Evolutionary conservation across 2,113 vertebrate species (phyloP), one percentile per base, ranked within the genome.

Genomic region (Clarias macrocephalus): DNA sequence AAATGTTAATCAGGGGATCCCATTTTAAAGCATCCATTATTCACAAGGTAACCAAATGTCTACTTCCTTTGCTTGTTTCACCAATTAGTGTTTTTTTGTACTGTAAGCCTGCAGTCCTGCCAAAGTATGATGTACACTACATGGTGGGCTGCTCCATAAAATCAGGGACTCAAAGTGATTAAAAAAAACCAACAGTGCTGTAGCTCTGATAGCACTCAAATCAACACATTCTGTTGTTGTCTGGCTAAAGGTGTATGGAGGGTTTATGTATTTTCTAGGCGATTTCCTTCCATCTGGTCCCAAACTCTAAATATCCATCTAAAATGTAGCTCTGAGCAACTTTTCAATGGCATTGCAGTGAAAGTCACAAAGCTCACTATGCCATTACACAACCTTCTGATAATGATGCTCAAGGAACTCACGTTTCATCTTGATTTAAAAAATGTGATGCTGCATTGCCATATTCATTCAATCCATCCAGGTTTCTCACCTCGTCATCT

Each of bases 11-110:
- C 88, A 89, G 83, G 88, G 82, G 75, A 90, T 84, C 86, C 68
- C 88, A 86, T 86, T 52, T 88, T 63, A 76, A 66, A 88, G 48
- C 92, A 93, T 94, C 93, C 91, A 93, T 91, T 93, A 90, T 93
- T 93, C 93, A 94, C 91, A 92, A 87, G 86, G 75, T 83, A 91
- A 91, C 91, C 92, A 94, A 42, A 12, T 18, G 30, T 52, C 82
- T 88, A 87, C 90, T 83, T 89, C 83, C 10, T 66, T 81, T 52
- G 23, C 33, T 76, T 23, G 62, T 37, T 65, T 70, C 2, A 48
- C n/a, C 25, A 76, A n/a, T 85, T 73, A 76, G 37, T 56, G 25
- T 57, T 62, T 85, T 85, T 73, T 37, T 37, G 33, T 37, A 37
- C 33, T 60, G 66, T 11, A 76, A 42, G 4, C 56, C 13, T 33